A percentile compares a stretch with the other conserved stretches of the same genome.
These are phyloP conservation scores for Tetragnatha montana DNA, from an alignment of 2,888 invertebrate genomes.

Conservation along the genomic window DNA sequence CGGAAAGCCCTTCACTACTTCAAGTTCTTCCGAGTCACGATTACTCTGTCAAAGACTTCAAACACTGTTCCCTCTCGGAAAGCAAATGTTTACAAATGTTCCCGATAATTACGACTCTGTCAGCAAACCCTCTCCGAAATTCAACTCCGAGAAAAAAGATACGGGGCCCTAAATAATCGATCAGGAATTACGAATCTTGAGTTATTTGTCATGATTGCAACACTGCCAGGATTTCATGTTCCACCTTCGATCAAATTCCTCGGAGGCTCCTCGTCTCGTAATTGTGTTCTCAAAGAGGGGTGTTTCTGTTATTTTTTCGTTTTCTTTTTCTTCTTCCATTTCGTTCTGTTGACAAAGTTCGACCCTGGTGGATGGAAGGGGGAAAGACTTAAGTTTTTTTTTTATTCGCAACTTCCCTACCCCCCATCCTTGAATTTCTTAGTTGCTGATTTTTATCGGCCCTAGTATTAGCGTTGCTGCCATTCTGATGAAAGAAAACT, in stretches of 20 bases:
- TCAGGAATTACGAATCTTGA: constrained; percentile 28
- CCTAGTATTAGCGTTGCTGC: too few relatives aligned
- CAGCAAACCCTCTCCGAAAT: background rate
- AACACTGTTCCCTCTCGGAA: background rate
- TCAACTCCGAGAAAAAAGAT: background rate
- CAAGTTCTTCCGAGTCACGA: background rate
- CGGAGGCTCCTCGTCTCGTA: constrained; percentile 30
- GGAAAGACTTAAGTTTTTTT: constrained; percentile 19
- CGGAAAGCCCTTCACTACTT: background rate
- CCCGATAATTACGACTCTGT: background rate
- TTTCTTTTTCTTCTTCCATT: background rate
- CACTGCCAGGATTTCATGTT: constrained; percentile 26
- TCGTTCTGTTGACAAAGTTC: constrained; percentile 21
- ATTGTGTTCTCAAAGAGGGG: constrained; percentile 35
- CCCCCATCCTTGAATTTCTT: background rate
- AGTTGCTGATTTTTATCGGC: constrained; percentile 7
- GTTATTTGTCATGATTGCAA: constrained; percentile 49
- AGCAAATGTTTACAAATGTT: background rate
- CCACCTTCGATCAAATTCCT: constrained; percentile 32
- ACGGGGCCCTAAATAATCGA: constrained; percentile 26
- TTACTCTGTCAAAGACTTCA: background rate
- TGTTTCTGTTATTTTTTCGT: background rate
- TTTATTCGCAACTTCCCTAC: constrained; percentile 4
- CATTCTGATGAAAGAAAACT: background rate
- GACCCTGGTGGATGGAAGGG: constrained; percentile 9